Percentiles rank a stretch among this genome's conserved stretches.
phyloP scores from a whole-genome alignment of 30 jellyfish, hydroid and myxozoan genomes.

The Aurelia coerulea region DNA sequence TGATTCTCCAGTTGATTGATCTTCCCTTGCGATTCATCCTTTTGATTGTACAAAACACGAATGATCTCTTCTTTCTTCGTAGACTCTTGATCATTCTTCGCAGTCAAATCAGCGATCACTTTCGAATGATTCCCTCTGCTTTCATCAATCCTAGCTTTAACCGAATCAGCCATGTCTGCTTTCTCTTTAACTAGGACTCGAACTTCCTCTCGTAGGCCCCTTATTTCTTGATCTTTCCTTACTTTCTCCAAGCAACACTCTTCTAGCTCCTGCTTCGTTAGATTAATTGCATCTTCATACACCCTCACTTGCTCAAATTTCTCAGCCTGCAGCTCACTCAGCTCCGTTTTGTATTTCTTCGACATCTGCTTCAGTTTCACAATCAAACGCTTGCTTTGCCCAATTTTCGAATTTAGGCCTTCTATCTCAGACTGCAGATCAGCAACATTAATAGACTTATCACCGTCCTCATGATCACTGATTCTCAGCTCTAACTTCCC shows the following conservation, averaged over 20 bases:
- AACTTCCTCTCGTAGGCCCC: slow-evolving; percentile 83
- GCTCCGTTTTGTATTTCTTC: slow-evolving; percentile 55
- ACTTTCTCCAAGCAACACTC: slow-evolving; percentile 45
- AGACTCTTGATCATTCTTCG: slow-evolving; percentile 28
- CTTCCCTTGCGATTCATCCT: slow-evolving; percentile 22
- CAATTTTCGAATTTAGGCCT: slow-evolving; percentile 43
- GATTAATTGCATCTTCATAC: slow-evolving; percentile 43
- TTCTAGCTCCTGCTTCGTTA: slow-evolving; percentile 35
- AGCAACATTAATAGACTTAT: slow-evolving; percentile 5
- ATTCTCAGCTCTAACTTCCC: slow-evolving; percentile 48
- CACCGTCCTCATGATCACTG: slow-evolving; percentile 43
- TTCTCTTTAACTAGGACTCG: slow-evolving; percentile 78
- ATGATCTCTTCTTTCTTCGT: slow-evolving; percentile 36
- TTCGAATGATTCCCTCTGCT: slow-evolving; percentile 6
- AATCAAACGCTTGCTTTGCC: slow-evolving; percentile 36
- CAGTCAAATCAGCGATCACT: background rate
- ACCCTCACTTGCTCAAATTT: slow-evolving; percentile 57
- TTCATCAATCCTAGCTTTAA: slow-evolving; percentile 16
- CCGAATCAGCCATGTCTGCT: slow-evolving; percentile 24
- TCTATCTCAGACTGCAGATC: slow-evolving; percentile 42
- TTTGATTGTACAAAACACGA: background rate
- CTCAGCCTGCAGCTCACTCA: slow-evolving; percentile 58
- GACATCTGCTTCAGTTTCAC: slow-evolving; percentile 61
- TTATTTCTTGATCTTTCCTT: slow-evolving; percentile 64
- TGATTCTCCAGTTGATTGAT: slow-evolving; percentile 18